These are phyloP conservation scores for Archilochus colubris DNA, from an alignment of 2,113 vertebrate genomes.

Conservation along the genomic window DNA sequence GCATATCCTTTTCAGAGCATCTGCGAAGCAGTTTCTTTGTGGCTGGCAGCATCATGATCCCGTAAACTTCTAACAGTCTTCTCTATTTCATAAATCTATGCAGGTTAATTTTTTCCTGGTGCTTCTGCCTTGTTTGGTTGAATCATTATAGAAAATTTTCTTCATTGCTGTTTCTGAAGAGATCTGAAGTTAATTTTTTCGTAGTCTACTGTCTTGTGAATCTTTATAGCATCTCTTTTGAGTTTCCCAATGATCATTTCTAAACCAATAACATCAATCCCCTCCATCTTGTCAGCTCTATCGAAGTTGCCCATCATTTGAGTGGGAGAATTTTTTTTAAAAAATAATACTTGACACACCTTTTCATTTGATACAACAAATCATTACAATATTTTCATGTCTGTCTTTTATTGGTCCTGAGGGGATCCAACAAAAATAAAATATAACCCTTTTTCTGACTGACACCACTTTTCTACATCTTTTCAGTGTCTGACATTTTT, in stretches of 20 bases:
- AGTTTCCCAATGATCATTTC: background rate
- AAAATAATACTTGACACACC: background rate
- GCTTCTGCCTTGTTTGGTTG: background rate
- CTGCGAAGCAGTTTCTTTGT: background rate
- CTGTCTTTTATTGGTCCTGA: background rate
- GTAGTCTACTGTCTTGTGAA: background rate
- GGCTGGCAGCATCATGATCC: background rate
- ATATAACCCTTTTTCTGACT: background rate
- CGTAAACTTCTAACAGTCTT: background rate
- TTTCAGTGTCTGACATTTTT: background rate
- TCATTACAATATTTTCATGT: background rate
- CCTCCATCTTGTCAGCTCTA: background rate
- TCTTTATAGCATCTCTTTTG: constrained; percentile 1
- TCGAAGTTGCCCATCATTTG: background rate
- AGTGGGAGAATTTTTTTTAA: constrained; percentile 1
- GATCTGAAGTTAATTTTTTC: background rate
- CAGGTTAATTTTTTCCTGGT: background rate
- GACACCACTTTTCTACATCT: background rate
- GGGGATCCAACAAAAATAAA: background rate
- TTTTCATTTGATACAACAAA: constrained; percentile 26
- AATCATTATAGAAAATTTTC: background rate
- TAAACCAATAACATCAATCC: background rate
- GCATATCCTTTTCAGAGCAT: background rate
- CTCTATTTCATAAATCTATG: background rate
- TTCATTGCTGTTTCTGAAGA: background rate